Percentiles rank a stretch among this genome's conserved stretches.
These are phyloP conservation scores for Bimastos eiseni DNA, from an alignment of 2,888 invertebrate genomes.

Conservation along the genomic window DNA sequence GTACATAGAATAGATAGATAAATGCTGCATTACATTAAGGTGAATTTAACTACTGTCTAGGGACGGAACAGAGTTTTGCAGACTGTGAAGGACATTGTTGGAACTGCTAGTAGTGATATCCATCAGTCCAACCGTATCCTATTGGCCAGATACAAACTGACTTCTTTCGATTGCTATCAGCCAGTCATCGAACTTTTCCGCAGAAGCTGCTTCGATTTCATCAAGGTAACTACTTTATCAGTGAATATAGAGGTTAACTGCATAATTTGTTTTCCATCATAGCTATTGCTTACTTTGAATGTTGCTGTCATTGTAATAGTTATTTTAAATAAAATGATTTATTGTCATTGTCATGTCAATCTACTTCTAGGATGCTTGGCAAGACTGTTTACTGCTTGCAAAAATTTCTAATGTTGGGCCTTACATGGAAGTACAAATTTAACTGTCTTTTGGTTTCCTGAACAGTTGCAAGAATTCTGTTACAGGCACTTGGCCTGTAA, in stretches of 20 bases:
- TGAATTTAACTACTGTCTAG: constrained; percentile 25
- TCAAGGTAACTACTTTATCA: constrained; percentile 54
- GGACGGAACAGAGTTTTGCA: constrained; percentile 25
- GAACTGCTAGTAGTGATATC: constrained; percentile 38
- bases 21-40: background rate
- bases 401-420: too few species aligned
- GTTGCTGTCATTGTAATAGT: background rate
- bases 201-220: constrained; percentile 60
- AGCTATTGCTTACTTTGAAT: background rate
- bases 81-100: constrained; percentile 34
- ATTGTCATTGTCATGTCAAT: background rate
- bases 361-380: too few species aligned
- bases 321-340: too few species aligned
- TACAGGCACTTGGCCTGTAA: too few species aligned
- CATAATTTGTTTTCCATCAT: background rate
- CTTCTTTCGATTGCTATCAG: constrained; percentile 61
- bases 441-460: too few species aligned
- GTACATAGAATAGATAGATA: background rate
- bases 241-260: background rate
- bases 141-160: constrained; percentile 47
- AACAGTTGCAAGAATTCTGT: too few species aligned
- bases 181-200: constrained; percentile 55
- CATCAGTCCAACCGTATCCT: constrained; percentile 29
- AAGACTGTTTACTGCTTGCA: too few species aligned
- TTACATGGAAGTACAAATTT: too few species aligned